A percentile compares a stretch with the other conserved stretches of the same genome.
Conservation (phyloP, 2,888 invertebrate species). For the Eilema griseolum region DNA sequence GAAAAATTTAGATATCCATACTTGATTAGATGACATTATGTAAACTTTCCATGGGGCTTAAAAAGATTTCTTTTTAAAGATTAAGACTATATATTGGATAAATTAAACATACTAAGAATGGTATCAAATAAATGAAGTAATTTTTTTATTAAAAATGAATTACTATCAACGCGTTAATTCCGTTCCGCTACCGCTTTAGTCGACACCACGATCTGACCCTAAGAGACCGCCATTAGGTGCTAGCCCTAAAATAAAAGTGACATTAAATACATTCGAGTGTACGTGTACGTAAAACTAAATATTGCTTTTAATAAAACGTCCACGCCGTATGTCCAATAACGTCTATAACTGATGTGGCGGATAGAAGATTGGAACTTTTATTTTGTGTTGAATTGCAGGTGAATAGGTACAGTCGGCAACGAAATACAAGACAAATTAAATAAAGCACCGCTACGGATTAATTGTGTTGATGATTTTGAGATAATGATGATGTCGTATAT, state of each 20-base stretch:
- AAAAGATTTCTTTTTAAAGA: too few relatives aligned
- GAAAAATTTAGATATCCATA: not conserved
- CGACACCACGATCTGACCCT: not conserved
- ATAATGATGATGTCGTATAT: not conserved
- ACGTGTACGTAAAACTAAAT: not conserved
- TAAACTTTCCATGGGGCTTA: not conserved
- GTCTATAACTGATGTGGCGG: conserved; percentile 20
- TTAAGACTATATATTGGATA: too few relatives aligned
- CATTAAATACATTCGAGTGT: not conserved
- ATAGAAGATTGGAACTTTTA: conserved; percentile 23
- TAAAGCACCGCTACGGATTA: not conserved
- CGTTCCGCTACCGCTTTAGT: not conserved
- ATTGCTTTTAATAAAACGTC: not conserved
- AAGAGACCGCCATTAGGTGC: not conserved
- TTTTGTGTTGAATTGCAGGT: conserved; percentile 32
- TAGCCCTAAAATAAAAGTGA: not conserved
- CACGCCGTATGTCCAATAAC: conserved; percentile 33
- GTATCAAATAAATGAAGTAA: too few relatives aligned
- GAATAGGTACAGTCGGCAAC: conserved; percentile 9
- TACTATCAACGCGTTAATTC: not conserved
- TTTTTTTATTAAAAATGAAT: too few relatives aligned
- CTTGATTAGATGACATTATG: not conserved
- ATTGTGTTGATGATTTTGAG: not conserved
- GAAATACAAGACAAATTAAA: not conserved
- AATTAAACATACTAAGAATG: too few relatives aligned